Evolutionary conservation across 2,797 vertebrate species (phyloP).

Genomic region (Neoniphon sammara): DNA sequence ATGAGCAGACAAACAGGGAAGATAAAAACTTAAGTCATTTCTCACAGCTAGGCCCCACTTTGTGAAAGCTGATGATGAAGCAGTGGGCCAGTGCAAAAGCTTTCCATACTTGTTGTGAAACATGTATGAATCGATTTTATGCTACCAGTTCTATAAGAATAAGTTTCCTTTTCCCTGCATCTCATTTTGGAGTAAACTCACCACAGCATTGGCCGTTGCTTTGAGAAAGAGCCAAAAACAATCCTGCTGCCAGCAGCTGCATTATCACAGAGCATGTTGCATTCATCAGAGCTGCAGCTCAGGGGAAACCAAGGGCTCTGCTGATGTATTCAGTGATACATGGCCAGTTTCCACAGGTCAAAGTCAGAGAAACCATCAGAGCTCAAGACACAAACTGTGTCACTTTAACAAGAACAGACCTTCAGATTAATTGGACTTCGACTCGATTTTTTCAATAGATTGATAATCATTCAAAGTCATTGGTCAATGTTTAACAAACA

Average conservation of each 20-base stretch:
- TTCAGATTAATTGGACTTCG: conserved; percentile 1
- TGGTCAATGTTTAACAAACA: no score
- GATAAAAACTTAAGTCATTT: conserved; percentile 50
- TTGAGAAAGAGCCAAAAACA: conserved; percentile 41
- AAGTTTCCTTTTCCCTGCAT: conserved; percentile 28
- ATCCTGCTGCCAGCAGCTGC: conserved; percentile 13
- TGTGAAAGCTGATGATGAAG: conserved; percentile 38
- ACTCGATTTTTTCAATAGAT: no score
- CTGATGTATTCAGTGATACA: conserved; percentile 24
- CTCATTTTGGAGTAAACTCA: conserved; percentile 36
- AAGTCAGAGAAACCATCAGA: conserved; percentile 7
- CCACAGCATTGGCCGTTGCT: conserved; percentile 36
- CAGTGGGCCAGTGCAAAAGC: conserved; percentile 29
- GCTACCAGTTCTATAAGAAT: no score
- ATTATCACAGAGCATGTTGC: conserved; percentile 41
- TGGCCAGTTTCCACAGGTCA: neutral
- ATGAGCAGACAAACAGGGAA: conserved; percentile 34
- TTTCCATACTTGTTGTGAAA: conserved; percentile 46
- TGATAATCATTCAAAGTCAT: no score
- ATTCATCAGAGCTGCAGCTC: conserved; percentile 28
- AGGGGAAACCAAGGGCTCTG: conserved; percentile 7
- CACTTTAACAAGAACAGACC: neutral
- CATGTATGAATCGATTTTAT: conserved; percentile 4
- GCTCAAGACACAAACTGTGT: neutral
- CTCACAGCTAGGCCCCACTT: conserved; percentile 44